Conservation (phyloP, 2,888 invertebrate species). For the Tridacna gigas region DNA sequence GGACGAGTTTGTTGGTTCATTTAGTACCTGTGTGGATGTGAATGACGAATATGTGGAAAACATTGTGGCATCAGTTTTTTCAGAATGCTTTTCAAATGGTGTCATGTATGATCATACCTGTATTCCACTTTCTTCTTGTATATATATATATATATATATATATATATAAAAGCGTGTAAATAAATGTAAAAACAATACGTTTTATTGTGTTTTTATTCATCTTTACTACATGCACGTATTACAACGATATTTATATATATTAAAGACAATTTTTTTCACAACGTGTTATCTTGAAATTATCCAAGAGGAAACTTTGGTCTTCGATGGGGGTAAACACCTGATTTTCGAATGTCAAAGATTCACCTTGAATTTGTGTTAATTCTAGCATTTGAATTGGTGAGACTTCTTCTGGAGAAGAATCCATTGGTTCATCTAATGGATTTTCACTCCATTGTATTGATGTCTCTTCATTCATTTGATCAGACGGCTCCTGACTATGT, state of each 20-base stretch:
- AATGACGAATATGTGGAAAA: constrained; percentile 33
- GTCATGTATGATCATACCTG: constrained; percentile 16
- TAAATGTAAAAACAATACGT: background rate
- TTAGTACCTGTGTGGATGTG: background rate
- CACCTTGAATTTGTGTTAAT: constrained; percentile 9
- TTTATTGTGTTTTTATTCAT: too few relatives aligned
- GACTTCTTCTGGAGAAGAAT: background rate
- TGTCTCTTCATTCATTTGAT: constrained; percentile 6
- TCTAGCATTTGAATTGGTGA: background rate
- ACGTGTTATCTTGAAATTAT: background rate
- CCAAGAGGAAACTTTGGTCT: constrained; percentile 7
- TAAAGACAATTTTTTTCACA: background rate
- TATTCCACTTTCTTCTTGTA: constrained; percentile 6
- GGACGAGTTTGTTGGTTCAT: constrained; percentile 24
- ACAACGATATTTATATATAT: too few relatives aligned
- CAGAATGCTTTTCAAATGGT: constrained; percentile 30
- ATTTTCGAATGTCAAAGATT: background rate
- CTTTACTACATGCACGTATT: too few relatives aligned
- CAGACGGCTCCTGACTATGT: background rate
- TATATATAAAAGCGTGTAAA: constrained; percentile 3
- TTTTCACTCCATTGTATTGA: background rate
- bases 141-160: too few relatives aligned
- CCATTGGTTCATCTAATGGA: background rate
- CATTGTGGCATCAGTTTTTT: background rate
- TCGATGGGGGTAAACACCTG: background rate